These are phyloP conservation scores for Dysmachus trigonus DNA, from an alignment of 2,888 invertebrate species.

Conservation along the genomic window DNA sequence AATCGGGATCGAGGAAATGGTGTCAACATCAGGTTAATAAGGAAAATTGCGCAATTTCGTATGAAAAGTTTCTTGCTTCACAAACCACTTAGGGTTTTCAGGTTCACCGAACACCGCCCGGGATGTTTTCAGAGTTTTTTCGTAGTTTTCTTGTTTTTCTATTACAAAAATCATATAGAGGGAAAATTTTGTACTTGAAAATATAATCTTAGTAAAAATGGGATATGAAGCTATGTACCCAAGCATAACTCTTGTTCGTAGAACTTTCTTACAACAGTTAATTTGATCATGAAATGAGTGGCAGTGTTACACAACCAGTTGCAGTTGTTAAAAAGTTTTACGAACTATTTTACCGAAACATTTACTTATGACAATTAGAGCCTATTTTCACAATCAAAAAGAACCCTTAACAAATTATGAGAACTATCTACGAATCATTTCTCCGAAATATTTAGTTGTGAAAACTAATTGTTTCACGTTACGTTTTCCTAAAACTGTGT, in stretches of 20 bases:
- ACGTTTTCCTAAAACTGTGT: too few species aligned
- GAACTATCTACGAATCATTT: too few species aligned
- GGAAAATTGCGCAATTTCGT: not conserved
- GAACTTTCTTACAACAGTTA: too few species aligned
- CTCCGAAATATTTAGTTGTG: too few species aligned
- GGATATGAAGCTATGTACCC: not conserved
- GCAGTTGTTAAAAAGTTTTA: too few species aligned
- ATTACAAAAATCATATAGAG: not conserved
- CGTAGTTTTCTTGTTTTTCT: not conserved
- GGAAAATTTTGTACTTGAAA: not conserved
- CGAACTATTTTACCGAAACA: too few species aligned
- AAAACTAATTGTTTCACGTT: too few species aligned
- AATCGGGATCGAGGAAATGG: not conserved
- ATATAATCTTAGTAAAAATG: not conserved
- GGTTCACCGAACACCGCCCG: not conserved
- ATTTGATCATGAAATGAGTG: too few species aligned
- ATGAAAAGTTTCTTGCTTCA: not conserved
- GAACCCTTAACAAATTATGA: too few species aligned
- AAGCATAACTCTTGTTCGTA: not conserved
- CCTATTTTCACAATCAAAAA: too few species aligned
- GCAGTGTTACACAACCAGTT: too few species aligned
- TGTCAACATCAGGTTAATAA: slow-evolving; percentile 23
- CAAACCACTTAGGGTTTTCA: not conserved
- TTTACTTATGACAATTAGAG: too few species aligned
- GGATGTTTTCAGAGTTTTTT: not conserved